Evolutionary conservation across 23 tunicate genomes (phyloP), one percentile per base, ranked within the genome.

Genomic region (Styela clava): DNA sequence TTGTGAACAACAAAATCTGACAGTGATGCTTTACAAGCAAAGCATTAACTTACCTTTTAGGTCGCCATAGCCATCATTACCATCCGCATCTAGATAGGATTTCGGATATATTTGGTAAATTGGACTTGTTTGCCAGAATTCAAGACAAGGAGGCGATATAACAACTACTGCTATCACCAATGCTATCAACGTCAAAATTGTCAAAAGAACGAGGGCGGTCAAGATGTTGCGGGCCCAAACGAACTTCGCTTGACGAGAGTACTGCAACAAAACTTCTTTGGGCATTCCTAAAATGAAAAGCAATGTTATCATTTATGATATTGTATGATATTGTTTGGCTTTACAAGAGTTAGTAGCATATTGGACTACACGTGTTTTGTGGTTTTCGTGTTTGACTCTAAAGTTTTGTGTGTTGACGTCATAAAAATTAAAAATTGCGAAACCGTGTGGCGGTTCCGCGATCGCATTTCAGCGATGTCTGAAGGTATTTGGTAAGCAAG

Each of bases 101-200:
- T 85, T 88, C 27, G 94, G 94, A 78, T 85, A 88, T 31, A 94
- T 78, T 37, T 94, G 91, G 63, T 94, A 94, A 28, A 88, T 88
- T 1, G 98, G 98, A 82, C 94, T 88, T 21, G 87, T 88, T 69
- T 94, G 94, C 87, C 89, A 94, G 81, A 79, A 88, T 24, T 81
- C 69, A 84, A 88, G 90, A 68, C 98, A 94, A 0, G 94, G 97
- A 0, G 98, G 94, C 0, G 94, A 88, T 2, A 88, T 79, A n/a
- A 92, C 98, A 35, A 94, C 88, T 16, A 94, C 69, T 26, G 94
- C 94, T n/a, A 88, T 85, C 78, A 88, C 87, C 82, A 94, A 34
- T 5, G 98, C 80, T 21, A 94, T 78, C 52, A 94, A 82, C 0
- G 83, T 63, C 37, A 85, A 81, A 22, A 94, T 82, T 7, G 98